Evolutionary conservation across 1,140 invertebrate species (phyloP).

Genomic region (Diabrotica undecimpunctata): DNA sequence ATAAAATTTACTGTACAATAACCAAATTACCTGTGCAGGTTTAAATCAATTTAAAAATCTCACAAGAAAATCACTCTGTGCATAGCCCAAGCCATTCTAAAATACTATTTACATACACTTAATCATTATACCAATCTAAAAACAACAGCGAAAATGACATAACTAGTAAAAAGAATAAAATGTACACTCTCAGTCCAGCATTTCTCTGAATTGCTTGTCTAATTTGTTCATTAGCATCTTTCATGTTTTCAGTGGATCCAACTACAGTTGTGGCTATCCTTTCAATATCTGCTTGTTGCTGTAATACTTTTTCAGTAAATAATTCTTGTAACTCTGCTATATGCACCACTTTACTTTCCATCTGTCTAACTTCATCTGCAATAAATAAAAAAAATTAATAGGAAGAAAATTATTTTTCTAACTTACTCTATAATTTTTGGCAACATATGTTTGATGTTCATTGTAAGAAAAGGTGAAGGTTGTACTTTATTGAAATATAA

Average conservation of each 20-base stretch:
- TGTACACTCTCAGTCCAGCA: constrained; percentile 88
- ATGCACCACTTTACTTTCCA: constrained; percentile 90
- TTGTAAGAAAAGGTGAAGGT: too few species aligned
- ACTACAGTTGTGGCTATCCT: constrained; percentile 82
- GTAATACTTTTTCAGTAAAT: constrained; percentile 93
- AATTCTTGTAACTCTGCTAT: constrained; percentile 95
- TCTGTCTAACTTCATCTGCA: constrained; percentile 74
- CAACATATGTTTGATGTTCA: too few species aligned
- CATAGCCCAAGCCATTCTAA: too few species aligned
- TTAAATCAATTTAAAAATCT: too few species aligned
- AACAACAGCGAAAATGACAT: constrained; percentile 95
- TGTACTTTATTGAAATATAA: too few species aligned
- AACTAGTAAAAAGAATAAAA: constrained; percentile 92
- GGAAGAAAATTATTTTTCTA: too few species aligned
- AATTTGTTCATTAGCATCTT: constrained; percentile 95
- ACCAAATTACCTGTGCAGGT: too few species aligned
- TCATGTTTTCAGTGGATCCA: constrained; percentile 90
- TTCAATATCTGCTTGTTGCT: constrained; percentile 93
- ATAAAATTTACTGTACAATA: too few species aligned
- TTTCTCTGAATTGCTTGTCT: constrained; percentile 93
- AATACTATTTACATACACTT: constrained; percentile 41
- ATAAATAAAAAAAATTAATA: constrained; percentile 26
- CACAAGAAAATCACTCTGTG: too few species aligned
- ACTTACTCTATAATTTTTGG: too few species aligned
- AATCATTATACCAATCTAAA: constrained; percentile 98